Percentiles rank a stretch among this genome's conserved stretches.
Conservation (phyloP, 2,113 vertebrate genomes). For the Zingel zingel region DNA sequence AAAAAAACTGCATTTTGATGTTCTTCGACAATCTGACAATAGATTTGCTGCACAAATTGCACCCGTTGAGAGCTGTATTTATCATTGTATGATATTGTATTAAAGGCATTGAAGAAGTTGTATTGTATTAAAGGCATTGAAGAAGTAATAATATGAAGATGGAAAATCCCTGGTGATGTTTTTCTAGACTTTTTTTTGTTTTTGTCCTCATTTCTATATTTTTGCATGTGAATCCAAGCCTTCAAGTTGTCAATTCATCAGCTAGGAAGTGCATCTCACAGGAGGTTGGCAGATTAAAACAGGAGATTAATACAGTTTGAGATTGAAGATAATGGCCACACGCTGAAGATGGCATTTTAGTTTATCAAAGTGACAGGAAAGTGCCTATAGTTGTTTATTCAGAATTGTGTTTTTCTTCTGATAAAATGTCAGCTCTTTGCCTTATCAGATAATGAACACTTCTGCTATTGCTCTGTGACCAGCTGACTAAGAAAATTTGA, state of each 20-base stretch:
- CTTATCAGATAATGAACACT: background rate
- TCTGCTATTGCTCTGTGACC: background rate
- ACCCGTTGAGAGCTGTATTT: slow-evolving; percentile 24
- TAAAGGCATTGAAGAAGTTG: slow-evolving; percentile 11
- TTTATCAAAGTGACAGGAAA: slow-evolving; percentile 9
- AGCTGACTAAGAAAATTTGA: background rate
- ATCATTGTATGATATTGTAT: slow-evolving; percentile 25
- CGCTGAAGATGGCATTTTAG: slow-evolving; percentile 21
- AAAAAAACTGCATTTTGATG: slow-evolving; percentile 16
- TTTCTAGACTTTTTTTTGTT: background rate
- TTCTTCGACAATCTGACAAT: slow-evolving; percentile 18
- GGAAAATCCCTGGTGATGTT: background rate
- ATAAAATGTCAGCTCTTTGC: slow-evolving; percentile 3
- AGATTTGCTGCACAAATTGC: slow-evolving; percentile 48
- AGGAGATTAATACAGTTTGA: background rate
- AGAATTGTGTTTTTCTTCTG: background rate
- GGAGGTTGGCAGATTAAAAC: background rate
- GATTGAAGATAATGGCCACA: background rate
- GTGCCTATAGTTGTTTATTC: background rate
- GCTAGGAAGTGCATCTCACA: background rate
- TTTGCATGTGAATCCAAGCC: background rate
- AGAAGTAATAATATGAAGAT: slow-evolving; percentile 34
- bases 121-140: slow-evolving; percentile 13
- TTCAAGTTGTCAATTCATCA: background rate
- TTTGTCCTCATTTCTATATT: background rate